Base-by-base conservation (phyloP, 2,797 vertebrate genomes). In the Onychomys arenicola region DNA sequence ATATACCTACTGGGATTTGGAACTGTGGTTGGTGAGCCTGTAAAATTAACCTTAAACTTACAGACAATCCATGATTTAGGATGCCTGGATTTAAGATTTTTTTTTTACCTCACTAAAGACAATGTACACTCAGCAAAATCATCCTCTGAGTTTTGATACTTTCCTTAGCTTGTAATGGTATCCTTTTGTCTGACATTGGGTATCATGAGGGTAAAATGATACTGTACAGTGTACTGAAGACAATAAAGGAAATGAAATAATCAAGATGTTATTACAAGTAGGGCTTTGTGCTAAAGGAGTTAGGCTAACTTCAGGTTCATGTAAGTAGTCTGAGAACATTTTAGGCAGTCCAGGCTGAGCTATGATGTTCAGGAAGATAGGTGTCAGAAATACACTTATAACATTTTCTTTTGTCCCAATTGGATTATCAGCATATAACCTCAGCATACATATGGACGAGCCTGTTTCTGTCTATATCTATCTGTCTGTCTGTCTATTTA, bases 41-140 rank as follows among this genome's bases (percentile, higher is more conserved):
- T 84, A 59, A 80, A 82, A 34, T 67, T 17, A 85, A 90, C 23
- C 78, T 89, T 78, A 78, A n/a, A 88, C 61, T 55, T 90, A 90
- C 2, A 84, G 59, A 78, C 10, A 23, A 37, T 25, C 12, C 17
- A 34, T 84, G 29, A 65, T 32, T 40, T 63, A 67, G 46, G 55
- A 85, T 71, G 25, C 11, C 37, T 55, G 40, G 29, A 57, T 11
- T 84, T 37, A 10, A 29, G 9, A 9, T 29, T 69, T 69, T 11
- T 40, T 43, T 57, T 49, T 76, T 92, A 69, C 40, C 32, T 80
- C 80, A 61, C 52, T 61, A 43, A 69, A 59, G 49, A 5, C 37
- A 40, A 57, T 40, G n/a, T 76, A 37, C 5, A 49, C 27, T 90
- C 6, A 19, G 6, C n/a, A 83, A 55, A 82, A 94, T 13, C 9